Base-by-base conservation (phyloP, 2,113 vertebrate species). In the Phycodurus eques region DNA sequence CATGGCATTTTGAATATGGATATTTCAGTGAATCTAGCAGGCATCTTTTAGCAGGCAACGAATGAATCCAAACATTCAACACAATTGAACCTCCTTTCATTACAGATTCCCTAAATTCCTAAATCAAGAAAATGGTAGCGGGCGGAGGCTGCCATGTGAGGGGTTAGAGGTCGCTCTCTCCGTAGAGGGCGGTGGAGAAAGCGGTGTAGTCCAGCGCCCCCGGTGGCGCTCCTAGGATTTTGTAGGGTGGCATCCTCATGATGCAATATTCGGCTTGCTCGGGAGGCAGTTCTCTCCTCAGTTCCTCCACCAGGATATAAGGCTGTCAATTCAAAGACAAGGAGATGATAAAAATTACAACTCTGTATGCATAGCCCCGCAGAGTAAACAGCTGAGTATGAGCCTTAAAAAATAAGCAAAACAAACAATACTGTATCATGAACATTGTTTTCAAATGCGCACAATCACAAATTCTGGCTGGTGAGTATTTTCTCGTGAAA, bases 231-330 rank as follows among this genome's bases (percentile, higher is more conserved):
- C 95, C 96, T 0, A 89, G 83, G 2, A 93, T 94, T 0, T 82
- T 56, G 82, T 95, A 96, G 0, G 94, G 90, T 0, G 96, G 96
- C 96, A 98, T 98, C 65, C 95, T 95, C 56, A 90, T 91, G 46
- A 97, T 95, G 90, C 96, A 98, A 82, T 98, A 98, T 39, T 98
- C 95, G 0, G 96, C 96, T 85, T 98, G 96, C 70, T 96, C 96
- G 0, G 94, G 93, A 1, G 96, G 96, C 74, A 98, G 94, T 88
- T 98, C 96, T 62, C 95, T 92, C 51, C 94, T 91, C 51, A 98
- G 91, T 83, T 98, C 96, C 61, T 96, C 96, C 0, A 94, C 93
- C 0, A 96, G 94, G 90, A 98, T 98, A 91, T 93, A 98, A 49
- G 95, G 94, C 96, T 97, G 83, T 4, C 43, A 42, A 14, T 68